Evolutionary conservation across 2,888 invertebrate genomes (phyloP), one percentile per base, ranked within the genome.

Genomic region (Trachelus iudaicus): DNA sequence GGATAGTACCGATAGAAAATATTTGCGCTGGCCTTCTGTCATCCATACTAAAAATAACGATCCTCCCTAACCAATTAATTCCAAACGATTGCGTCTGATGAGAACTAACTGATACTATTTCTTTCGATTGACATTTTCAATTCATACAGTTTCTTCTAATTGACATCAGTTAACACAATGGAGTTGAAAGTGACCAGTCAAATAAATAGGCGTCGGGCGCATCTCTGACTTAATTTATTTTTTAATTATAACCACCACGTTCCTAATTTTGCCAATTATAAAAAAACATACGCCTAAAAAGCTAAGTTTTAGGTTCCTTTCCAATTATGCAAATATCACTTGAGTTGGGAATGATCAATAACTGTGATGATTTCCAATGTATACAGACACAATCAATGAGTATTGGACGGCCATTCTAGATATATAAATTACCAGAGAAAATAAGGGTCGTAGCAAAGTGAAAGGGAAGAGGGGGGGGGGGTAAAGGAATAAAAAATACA

Each of bases 81-180:
- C 40, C 40, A 56, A 56, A 56, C 40, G 40, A 56, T 56, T 56
- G 40, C 40, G 40, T 56, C 40, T 56, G 23, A 56, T 15, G 40
- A 56, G 23, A 23, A 56, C 40, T 56, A 77, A 77, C 69, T 77
- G 77, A 33, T 37, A 69, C 35, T 40, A 69, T 34, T 77, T 73
- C 73, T 73, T 77, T 73, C 34, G 73, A 69, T 30, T 40, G 73
- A 73, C 37, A 35, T 30, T 75, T 35, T 56, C 6, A 56, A 23
- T 56, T 56, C 40, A 56, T 56, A 23, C 23, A 23, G 23, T 56
- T 56, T 56, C 40, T 56, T 56, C 23, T 56, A 56, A 56, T 56
- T 56, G 40, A 56, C 40, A 56, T 56, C 9, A 56, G 40, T 56
- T 56, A 2, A 56, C 23, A 56, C 40, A 56, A 56, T 56, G 23